Evolutionary conservation across 2,797 vertebrate genomes (phyloP).

Genomic region (Hyperoplus lanceolatus): DNA sequence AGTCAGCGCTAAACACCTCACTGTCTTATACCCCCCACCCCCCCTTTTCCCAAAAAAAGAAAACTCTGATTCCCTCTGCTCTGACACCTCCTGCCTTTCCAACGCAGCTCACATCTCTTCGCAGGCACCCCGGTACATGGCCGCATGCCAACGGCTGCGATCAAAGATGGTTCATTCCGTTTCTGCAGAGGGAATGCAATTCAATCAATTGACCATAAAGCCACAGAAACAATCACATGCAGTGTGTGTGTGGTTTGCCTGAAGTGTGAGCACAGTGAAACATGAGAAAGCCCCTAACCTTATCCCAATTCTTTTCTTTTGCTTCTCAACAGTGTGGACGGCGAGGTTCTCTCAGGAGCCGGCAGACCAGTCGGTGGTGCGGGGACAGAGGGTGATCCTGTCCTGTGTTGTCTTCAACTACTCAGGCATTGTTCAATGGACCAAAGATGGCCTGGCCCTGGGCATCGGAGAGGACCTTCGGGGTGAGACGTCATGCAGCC

Average conservation of each 20-base stretch:
- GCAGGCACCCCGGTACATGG: constrained; percentile 17
- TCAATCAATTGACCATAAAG: constrained; percentile 65
- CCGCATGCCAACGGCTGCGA: constrained; percentile 50
- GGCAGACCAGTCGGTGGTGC: constrained; percentile 94
- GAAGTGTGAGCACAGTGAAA: constrained; percentile 7
- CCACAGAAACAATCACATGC: constrained; percentile 19
- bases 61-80: not conserved
- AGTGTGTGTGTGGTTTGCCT: constrained; percentile 4
- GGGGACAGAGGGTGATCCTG: constrained; percentile 91
- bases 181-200: constrained; percentile 30
- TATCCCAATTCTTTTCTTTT: not conserved
- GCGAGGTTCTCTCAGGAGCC: constrained; percentile 96
- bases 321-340: constrained; percentile 78
- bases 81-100: constrained; percentile 54
- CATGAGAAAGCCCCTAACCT: constrained; percentile 45
- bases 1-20: constrained; percentile 62
- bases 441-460: constrained; percentile 95
- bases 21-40: not conserved
- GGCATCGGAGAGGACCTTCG: constrained; percentile 93
- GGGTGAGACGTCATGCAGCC: constrained; percentile 83
- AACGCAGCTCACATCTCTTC: constrained; percentile 7
- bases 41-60: not conserved
- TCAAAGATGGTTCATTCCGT: constrained; percentile 58
- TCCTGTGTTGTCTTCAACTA: constrained; percentile 96
- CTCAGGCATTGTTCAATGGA: constrained; percentile 97